Base-by-base conservation (phyloP, 2,797 vertebrate species). In the Etheostoma nigrum region DNA sequence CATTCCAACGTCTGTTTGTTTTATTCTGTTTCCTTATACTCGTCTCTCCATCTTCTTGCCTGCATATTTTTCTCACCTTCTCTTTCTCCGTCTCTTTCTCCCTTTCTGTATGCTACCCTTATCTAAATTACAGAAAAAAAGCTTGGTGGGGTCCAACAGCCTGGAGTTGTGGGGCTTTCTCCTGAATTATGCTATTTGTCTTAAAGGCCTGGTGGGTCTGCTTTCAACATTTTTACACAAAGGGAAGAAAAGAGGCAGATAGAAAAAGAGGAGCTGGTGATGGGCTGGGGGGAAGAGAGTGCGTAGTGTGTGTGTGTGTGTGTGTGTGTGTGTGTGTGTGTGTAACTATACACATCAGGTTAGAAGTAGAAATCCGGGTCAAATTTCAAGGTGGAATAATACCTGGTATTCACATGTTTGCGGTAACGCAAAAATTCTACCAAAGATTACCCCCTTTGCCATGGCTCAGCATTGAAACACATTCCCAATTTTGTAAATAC, bases 121-220 rank as follows among this genome's bases (percentile, higher is more conserved):
- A 67, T 67, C 67, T 23, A 79, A 87, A 91, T 90, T 78, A 86
- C 48, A 86, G 62, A 54, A 67, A 61, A 68, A 81, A 85, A 66
- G n/a, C 66, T 25, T 54, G 73, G 63, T 67, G 52, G 27, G 57
- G 85, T 86, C 86, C 76, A 85, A 52, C 63, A 80, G 90, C 86
- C 72, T 66, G 65, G 68, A 89, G 89, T 91, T 76, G 53, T 82
- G 67, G 74, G 67, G 68, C 82, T 64, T 73, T 86, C 91, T 94
- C 86, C 73, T 94, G 91, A 93, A 93, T 95, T 91, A 94, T 92
- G 93, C 92, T 81, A 84, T 93, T 93, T 93, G 90, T 93, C 62
- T 83, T 84, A 76, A 86, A 92, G 81, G 86, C 85, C 90, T 87
- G 72, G 62, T 45, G 83, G 92, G 84, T 57, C 78, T 81, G 85